Evolutionary conservation across 2,888 invertebrate species (phyloP), one percentile per base, ranked within the genome.

Genomic region (Lithodes maja): DNA sequence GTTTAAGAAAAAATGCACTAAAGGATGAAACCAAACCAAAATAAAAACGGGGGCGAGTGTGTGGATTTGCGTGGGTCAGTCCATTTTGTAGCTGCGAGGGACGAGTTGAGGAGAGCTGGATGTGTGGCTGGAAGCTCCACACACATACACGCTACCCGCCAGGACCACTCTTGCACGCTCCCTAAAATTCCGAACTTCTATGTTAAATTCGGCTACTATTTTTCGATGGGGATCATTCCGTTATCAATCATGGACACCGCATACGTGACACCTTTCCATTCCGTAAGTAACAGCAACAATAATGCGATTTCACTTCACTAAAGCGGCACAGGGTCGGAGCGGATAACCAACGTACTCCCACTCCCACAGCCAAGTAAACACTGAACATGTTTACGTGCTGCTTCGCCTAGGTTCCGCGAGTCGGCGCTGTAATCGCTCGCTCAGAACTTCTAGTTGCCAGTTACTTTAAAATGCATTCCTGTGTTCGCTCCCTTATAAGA

Each of bases 311-410:
- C 79, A 75, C 81, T 71, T 52, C 81, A 78, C 53, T 86, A 53
- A 82, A 86, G 83, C 83, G 77, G 68, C 85, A 53, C 83, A 3
- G 79, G 54, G 71, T 78, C 85, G 69, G 89, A 89, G 85, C 78
- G 15, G 49, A 55, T 68, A 3, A 54, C 50, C 49, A 7, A 55
- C 88, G 80, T 81, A 61, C 80, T 84, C 81, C 78, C 83, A 77
- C 89, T 83, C 49, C 82, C 85, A 89, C 89, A 80, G 81, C 17
- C 89, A 86, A 89, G 86, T 83, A 83, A 78, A 80, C 89, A 89
- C 89, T 89, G 89, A 68, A 75, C 79, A 78, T 86, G 89, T 89
- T 89, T 89, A 85, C 50, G 86, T 82, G 79, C 69, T 49, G 85
- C 74, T 87, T 87, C 87, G 68, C 77, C 9, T 68, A 17, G 68